Evolutionary conservation across 2,113 vertebrate genomes (phyloP).

Genomic region (Coryphaenoides rupestris): DNA sequence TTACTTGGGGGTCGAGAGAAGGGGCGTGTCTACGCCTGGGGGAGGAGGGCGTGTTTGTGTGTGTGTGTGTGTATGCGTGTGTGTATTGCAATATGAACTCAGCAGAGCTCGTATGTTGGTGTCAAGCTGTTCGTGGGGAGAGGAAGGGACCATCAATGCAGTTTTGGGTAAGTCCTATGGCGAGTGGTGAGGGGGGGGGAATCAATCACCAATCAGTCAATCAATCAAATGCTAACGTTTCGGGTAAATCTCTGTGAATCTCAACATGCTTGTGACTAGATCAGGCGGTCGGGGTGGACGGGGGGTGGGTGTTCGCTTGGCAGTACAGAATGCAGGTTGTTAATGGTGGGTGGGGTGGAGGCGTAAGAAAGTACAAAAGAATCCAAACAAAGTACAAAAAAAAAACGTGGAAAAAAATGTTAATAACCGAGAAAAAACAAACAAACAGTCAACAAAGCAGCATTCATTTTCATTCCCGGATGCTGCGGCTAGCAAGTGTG

Average conservation of each 20-base stretch:
- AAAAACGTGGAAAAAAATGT: constrained; percentile 43
- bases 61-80: constrained; percentile 14
- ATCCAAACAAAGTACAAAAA: constrained; percentile 55
- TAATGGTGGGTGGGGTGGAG: constrained; percentile 67
- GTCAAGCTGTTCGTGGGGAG: constrained; percentile 52
- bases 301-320: constrained; percentile 75
- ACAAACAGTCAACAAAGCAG: constrained; percentile 71
- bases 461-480: constrained; percentile 88
- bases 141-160: constrained; percentile 77
- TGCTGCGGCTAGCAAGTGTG: constrained; percentile 84
- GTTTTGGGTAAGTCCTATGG: constrained; percentile 80
- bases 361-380: constrained; percentile 65
- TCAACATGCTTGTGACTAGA: constrained; percentile 82
- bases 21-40: constrained; percentile 39
- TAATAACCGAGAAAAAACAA: constrained; percentile 29
- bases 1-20: constrained; percentile 66
- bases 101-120: constrained; percentile 63
- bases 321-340: constrained; percentile 80
- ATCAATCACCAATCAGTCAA: no score
- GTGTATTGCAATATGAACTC: constrained; percentile 50
- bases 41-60: constrained; percentile 22
- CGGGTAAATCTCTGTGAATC: constrained; percentile 33
- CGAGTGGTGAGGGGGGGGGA: constrained; percentile 62
- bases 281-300: constrained; percentile 52
- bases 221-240: no score